A percentile compares a stretch with the other conserved stretches of the same genome.
Conservation (phyloP, 2,113 vertebrate species). For the Nothoprocta pentlandii region DNA sequence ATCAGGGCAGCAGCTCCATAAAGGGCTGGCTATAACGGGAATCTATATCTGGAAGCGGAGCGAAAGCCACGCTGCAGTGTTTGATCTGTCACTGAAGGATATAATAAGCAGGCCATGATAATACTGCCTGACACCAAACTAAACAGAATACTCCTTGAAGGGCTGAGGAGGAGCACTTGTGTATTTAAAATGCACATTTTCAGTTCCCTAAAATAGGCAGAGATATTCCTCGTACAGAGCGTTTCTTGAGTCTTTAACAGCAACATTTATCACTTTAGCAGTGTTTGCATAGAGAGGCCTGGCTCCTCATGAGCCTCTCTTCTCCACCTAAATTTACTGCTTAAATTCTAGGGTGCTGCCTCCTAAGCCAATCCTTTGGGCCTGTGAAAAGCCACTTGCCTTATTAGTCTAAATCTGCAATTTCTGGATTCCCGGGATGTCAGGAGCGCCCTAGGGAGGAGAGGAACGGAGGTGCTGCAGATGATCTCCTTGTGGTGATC, state of each 20-base stretch:
- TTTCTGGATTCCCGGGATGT: not conserved
- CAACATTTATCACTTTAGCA: slow-evolving; percentile 34
- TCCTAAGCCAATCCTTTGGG: not conserved
- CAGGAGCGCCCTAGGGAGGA: not conserved
- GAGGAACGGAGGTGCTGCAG: not conserved
- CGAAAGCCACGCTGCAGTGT: slow-evolving; percentile 1
- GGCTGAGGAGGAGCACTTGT: not conserved
- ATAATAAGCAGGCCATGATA: slow-evolving; percentile 20
- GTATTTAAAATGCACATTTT: not conserved
- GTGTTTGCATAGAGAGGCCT: not conserved
- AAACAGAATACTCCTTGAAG: slow-evolving; percentile 21
- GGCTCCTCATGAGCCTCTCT: not conserved
- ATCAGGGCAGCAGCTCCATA: not conserved
- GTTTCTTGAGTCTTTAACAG: slow-evolving; percentile 5
- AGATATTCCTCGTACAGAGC: not conserved
- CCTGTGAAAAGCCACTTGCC: not conserved
- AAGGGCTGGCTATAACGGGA: slow-evolving; percentile 8
- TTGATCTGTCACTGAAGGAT: slow-evolving; percentile 35
- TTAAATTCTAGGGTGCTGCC: not conserved
- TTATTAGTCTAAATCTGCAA: not conserved
- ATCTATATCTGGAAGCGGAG: slow-evolving; percentile 25
- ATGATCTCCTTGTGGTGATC: too few species aligned
- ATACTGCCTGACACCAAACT: slow-evolving; percentile 7
- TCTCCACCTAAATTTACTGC: not conserved
- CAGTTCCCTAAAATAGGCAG: not conserved